Conservation (phyloP, 1,140 invertebrate species). For the Eciton burchellii region DNA sequence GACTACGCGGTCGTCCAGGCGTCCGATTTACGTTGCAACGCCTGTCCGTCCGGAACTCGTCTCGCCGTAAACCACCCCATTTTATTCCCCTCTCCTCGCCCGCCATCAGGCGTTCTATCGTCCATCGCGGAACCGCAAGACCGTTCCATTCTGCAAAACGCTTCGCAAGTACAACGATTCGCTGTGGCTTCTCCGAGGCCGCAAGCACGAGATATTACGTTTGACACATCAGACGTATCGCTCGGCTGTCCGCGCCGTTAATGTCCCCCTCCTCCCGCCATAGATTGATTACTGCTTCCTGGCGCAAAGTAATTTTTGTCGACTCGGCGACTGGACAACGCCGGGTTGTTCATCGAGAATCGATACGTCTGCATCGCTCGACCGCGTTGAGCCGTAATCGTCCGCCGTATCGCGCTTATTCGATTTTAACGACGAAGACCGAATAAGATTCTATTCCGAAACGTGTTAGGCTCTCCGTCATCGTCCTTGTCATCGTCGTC, state of each 20-base stretch:
- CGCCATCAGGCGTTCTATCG: too few relatives aligned
- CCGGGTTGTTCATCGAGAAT: constrained; percentile 62
- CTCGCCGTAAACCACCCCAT: constrained; percentile 16
- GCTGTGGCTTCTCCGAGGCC: constrained; percentile 59
- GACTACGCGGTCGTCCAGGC: constrained; percentile 26
- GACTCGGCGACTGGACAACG: constrained; percentile 9
- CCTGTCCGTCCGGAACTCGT: constrained; percentile 9
- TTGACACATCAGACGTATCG: constrained; percentile 50
- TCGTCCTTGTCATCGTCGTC: too few relatives aligned
- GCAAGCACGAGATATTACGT: constrained; percentile 56
- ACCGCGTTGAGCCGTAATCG: background rate
- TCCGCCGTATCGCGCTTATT: background rate
- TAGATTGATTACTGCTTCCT: constrained; percentile 65
- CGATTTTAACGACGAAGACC: constrained; percentile 9
- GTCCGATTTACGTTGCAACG: constrained; percentile 53
- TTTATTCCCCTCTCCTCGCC: background rate
- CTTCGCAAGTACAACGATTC: constrained; percentile 63
- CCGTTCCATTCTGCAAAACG: constrained; percentile 44
- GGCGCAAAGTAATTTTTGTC: constrained; percentile 64
- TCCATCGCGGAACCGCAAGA: background rate
- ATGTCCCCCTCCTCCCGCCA: constrained; percentile 25
- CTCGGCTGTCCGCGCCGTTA: constrained; percentile 34
- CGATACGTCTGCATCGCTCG: constrained; percentile 34
- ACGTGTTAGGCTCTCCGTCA: too few relatives aligned
- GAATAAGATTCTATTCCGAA: background rate